Percentiles rank a stretch among this genome's conserved stretches.
phyloP scores from a whole-genome alignment of 2,888 invertebrate species.

The Oeneis ivallda region DNA sequence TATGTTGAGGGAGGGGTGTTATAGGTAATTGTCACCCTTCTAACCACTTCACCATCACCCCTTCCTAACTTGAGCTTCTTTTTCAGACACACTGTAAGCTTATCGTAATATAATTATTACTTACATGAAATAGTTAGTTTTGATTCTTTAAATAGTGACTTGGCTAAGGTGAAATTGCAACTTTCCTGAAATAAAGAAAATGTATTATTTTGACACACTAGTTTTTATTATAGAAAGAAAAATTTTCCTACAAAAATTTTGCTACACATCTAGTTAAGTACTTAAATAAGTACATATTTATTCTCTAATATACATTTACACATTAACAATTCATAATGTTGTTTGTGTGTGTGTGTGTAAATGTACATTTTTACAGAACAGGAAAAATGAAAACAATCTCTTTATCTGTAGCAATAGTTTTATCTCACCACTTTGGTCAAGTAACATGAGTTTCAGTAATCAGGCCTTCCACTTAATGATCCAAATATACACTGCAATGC shows the following conservation, averaged over 20 bases:
- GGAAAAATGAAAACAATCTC: not conserved
- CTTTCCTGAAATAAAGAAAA: constrained; percentile 56
- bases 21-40: no score
- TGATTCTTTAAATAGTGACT: constrained; percentile 86
- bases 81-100: not conserved
- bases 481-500: no score
- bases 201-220: no score
- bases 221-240: no score
- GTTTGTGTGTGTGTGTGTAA: not conserved
- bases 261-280: not conserved
- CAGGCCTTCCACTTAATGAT: no score
- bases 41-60: no score
- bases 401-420: not conserved
- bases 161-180: constrained; percentile 76
- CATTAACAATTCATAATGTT: not conserved
- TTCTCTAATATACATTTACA: not conserved
- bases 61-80: no score
- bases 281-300: no score
- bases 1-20: no score
- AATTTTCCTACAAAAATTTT: not conserved
- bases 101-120: constrained; percentile 46
- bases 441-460: no score
- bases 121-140: constrained; percentile 86
- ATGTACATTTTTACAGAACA: no score
- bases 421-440: constrained; percentile 11